Conservation (phyloP, 2,797 vertebrate genomes). For the Brachymystax lenok region DNA sequence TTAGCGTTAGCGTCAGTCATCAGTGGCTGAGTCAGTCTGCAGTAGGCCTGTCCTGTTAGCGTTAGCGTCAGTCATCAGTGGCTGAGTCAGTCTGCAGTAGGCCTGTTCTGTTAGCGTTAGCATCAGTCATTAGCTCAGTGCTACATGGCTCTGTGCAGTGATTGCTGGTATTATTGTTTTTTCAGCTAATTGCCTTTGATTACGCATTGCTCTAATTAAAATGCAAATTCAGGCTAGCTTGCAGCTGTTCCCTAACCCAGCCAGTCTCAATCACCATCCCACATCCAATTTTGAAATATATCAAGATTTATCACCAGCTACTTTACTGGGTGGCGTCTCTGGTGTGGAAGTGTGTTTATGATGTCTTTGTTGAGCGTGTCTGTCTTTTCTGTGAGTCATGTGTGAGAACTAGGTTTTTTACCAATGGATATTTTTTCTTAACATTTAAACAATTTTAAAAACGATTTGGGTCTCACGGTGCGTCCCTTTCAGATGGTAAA, state of each 20-base stretch:
- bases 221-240: conserved; percentile 18
- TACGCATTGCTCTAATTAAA: conserved; percentile 26
- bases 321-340: not conserved
- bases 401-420: not conserved
- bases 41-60: not conserved
- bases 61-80: not conserved
- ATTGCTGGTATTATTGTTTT: conserved; percentile 29
- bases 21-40: not conserved
- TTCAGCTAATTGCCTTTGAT: conserved; percentile 37
- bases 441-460: too few species aligned
- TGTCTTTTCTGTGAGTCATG: not conserved
- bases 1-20: not conserved
- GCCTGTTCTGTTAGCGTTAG: conserved; percentile 2
- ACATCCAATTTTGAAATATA: conserved; percentile 3
- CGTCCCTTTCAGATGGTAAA: too few species aligned
- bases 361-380: not conserved
- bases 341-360: not conserved
- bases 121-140: not conserved
- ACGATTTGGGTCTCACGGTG: too few species aligned
- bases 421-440: too few species aligned
- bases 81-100: not conserved
- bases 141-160: conserved; percentile 14
- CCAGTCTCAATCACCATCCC: not conserved
- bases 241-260: conserved; percentile 18
- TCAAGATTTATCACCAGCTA: not conserved